Conservation (phyloP, 1,140 invertebrate species). For the Bombus superbus region DNA sequence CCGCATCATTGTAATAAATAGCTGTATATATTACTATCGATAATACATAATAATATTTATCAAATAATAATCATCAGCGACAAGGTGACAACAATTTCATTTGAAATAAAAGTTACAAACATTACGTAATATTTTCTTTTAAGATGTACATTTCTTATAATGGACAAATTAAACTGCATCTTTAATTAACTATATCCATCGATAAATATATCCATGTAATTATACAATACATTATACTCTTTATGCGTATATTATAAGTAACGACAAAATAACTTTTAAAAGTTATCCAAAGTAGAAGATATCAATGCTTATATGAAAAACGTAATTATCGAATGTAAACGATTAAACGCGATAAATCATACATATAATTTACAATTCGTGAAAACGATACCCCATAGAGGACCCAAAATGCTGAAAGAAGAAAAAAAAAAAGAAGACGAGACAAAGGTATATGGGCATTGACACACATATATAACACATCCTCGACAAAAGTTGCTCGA, state of each 20-base stretch:
- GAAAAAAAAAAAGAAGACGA: neutral
- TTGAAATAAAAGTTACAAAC: neutral
- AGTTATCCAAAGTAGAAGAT: neutral
- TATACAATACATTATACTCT: neutral
- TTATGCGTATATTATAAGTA: neutral
- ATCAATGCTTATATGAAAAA: neutral
- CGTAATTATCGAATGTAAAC: neutral
- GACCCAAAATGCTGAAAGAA: neutral
- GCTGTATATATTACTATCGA: neutral
- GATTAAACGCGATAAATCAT: neutral
- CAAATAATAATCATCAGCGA: neutral
- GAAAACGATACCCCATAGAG: too few relatives aligned
- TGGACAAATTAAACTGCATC: neutral
- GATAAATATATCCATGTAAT: neutral
- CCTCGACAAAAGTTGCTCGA: neutral
- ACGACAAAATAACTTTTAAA: neutral
- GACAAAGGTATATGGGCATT: too few relatives aligned
- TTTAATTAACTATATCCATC: neutral
- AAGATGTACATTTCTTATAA: neutral
- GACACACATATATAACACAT: neutral
- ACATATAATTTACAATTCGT: neutral
- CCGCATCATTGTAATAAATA: neutral
- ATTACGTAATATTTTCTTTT: neutral
- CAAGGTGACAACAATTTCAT: neutral
- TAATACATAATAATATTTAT: too few relatives aligned